phyloP scores from a whole-genome alignment of 2,888 invertebrate genomes.

The Hirtodrosophila duncani region DNA sequence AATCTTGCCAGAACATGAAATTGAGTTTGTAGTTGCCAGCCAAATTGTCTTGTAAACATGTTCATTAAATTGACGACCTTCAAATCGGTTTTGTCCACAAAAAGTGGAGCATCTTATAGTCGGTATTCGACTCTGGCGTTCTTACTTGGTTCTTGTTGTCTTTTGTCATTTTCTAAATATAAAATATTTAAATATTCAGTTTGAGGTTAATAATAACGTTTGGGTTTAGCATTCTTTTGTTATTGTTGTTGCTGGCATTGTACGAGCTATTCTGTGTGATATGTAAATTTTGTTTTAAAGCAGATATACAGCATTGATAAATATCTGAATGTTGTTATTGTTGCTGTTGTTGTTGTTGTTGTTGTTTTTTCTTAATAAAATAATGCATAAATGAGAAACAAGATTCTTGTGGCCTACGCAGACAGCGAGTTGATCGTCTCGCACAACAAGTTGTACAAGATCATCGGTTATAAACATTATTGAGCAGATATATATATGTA shows the following conservation, averaged over 20 bases:
- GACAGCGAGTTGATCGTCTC: conserved; percentile 20
- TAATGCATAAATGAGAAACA: conserved; percentile 35
- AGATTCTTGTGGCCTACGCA: conserved; percentile 58
- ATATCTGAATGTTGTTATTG: conserved; percentile 1
- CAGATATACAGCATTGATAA: conserved; percentile 29
- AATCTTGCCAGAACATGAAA: too few species aligned
- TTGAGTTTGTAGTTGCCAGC: too few species aligned
- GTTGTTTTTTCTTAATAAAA: conserved; percentile 2
- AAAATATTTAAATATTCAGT: too few species aligned
- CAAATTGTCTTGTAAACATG: too few species aligned
- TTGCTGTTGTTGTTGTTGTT: conserved; percentile 7
- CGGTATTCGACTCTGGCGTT: too few species aligned
- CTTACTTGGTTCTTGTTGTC: conserved; percentile 8
- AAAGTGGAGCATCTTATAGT: conserved; percentile 4
- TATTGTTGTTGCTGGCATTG: conserved; percentile 16
- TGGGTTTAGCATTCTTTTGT: conserved; percentile 35
- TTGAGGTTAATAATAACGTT: conserved; percentile 49
- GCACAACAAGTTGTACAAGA: conserved; percentile 61
- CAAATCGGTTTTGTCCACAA: too few species aligned
- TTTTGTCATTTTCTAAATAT: conserved; percentile 4
- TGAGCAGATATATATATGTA: conserved; percentile 27
- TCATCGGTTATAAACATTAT: conserved; percentile 64
- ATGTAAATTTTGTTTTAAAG: conserved; percentile 54
- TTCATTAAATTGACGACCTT: too few species aligned
- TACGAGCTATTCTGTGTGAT: conserved; percentile 41